These are phyloP conservation scores for Epinephelus moara DNA, from an alignment of 2,113 vertebrate genomes.

Conservation along the genomic window DNA sequence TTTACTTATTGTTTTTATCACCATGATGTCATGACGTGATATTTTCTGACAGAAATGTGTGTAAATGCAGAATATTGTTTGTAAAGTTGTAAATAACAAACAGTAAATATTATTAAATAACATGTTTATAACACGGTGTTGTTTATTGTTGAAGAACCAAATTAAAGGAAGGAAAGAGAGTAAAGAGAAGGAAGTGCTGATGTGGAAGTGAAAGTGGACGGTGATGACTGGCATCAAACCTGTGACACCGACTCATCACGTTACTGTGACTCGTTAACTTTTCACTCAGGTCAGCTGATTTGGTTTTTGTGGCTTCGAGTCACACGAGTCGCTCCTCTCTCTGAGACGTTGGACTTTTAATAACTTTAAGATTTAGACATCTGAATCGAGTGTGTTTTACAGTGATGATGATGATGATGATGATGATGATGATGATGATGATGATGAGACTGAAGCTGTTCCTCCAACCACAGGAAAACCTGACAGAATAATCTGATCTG, in stretches of 20 bases:
- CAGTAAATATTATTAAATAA: background rate
- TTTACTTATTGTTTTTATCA: no score
- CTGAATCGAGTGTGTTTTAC: no score
- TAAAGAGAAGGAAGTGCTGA: background rate
- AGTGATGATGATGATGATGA: no score
- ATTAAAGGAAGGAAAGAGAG: background rate
- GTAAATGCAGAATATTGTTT: background rate
- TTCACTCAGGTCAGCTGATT: background rate
- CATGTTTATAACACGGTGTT: background rate
- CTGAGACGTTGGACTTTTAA: background rate
- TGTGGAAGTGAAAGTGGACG: slow-evolving; percentile 38
- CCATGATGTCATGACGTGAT: background rate
- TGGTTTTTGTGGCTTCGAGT: background rate
- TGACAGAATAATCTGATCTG: no score
- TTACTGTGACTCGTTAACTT: background rate
- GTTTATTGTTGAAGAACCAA: background rate
- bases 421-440: no score
- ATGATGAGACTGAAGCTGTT: no score
- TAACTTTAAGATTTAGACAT: background rate
- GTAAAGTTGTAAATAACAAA: background rate
- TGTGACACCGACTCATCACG: background rate
- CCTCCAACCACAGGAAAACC: no score
- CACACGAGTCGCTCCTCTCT: background rate
- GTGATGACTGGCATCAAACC: slow-evolving; percentile 19
- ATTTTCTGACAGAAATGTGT: background rate